Conservation (phyloP, 2,888 invertebrate species). For the Automeris io region DNA sequence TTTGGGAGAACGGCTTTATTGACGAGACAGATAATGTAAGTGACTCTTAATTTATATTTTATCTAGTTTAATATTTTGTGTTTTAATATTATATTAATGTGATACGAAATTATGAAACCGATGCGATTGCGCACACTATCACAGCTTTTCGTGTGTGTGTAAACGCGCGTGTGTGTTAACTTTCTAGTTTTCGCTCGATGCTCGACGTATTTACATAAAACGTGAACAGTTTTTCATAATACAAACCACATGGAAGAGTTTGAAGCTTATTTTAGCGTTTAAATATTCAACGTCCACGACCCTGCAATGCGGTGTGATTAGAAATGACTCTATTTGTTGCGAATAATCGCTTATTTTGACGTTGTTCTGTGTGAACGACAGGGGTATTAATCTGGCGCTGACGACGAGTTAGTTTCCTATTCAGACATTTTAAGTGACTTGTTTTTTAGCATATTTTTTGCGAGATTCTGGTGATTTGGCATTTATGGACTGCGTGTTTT, state of each 20-base stretch:
- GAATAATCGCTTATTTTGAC: slow-evolving; percentile 45
- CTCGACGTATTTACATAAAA: slow-evolving; percentile 70
- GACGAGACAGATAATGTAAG: slow-evolving; percentile 70
- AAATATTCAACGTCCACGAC: slow-evolving; percentile 61
- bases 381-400: slow-evolving; percentile 27
- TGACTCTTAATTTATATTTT: slow-evolving; percentile 25
- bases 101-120: slow-evolving; percentile 55
- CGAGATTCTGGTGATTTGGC: background rate
- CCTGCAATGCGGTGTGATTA: slow-evolving; percentile 44
- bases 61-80: slow-evolving; percentile 11
- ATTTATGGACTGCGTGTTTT: background rate
- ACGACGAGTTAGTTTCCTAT: slow-evolving; percentile 14
- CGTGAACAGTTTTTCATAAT: slow-evolving; percentile 76
- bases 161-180: slow-evolving; percentile 54
- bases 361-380: slow-evolving; percentile 18
- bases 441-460: background rate
- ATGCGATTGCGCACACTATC: slow-evolving; percentile 37
- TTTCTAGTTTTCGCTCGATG: slow-evolving; percentile 75
- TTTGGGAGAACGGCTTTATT: slow-evolving; percentile 66
- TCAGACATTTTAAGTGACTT: slow-evolving; percentile 20
- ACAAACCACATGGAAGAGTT: slow-evolving; percentile 62
- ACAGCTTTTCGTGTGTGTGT: slow-evolving; percentile 20
- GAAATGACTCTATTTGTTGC: slow-evolving; percentile 57
- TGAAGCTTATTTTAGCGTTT: slow-evolving; percentile 51
- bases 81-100: slow-evolving; percentile 32